phyloP scores from a whole-genome alignment of 1,140 invertebrate species.

The Drosophila bipectinata region DNA sequence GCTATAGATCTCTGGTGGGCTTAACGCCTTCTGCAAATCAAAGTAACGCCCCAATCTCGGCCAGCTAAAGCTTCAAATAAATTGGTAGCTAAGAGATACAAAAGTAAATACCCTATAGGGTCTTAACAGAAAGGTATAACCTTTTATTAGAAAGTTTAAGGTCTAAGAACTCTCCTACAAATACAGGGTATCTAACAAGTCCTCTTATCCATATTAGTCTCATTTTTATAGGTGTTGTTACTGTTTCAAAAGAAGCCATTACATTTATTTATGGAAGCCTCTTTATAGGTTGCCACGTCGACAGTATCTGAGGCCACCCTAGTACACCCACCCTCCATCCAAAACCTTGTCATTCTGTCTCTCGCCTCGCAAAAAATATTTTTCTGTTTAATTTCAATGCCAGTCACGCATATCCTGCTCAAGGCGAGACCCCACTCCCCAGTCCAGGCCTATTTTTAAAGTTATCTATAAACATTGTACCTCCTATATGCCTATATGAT shows the following conservation, averaged over 20 bases:
- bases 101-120: conserved; percentile 7
- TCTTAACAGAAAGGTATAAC: no score
- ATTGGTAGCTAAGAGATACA: conserved; percentile 49
- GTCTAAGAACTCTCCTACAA: no score
- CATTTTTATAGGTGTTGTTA: conserved; percentile 37
- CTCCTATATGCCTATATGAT: conserved; percentile 18
- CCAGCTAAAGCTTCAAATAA: conserved; percentile 55
- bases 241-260: conserved; percentile 60
- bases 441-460: conserved; percentile 51
- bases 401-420: conserved; percentile 77
- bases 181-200: conserved; percentile 10
- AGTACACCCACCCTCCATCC: not conserved
- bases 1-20: conserved; percentile 69
- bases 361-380: conserved; percentile 60
- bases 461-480: conserved; percentile 64
- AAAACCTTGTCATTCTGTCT: conserved; percentile 25
- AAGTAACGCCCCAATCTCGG: conserved; percentile 52
- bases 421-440: conserved; percentile 5
- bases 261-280: conserved; percentile 47
- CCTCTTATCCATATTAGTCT: not conserved
- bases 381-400: conserved; percentile 72
- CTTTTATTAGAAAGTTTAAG: no score
- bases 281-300: conserved; percentile 48
- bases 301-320: conserved; percentile 5
- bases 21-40: conserved; percentile 73